Evolutionary conservation across 2,888 invertebrate species (phyloP).

Genomic region (Heteromyza rotundicornis): DNA sequence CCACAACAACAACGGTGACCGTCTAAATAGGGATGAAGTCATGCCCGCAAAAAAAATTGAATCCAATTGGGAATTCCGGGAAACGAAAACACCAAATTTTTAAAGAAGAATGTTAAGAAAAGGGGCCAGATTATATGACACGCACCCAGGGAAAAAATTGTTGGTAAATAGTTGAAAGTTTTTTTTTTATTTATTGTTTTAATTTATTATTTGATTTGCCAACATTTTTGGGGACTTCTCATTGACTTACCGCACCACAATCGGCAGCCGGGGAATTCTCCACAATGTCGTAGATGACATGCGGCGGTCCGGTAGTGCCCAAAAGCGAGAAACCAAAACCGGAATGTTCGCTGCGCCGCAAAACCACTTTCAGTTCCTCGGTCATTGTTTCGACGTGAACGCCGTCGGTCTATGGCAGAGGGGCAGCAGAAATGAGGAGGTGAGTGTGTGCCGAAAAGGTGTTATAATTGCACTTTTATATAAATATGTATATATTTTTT

Average conservation of each 20-base stretch:
- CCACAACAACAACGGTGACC: too few species aligned
- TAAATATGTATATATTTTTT: too few species aligned
- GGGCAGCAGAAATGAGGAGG: too few species aligned
- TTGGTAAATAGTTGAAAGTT: conserved; percentile 44
- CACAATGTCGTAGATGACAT: conserved; percentile 91
- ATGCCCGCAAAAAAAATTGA: not conserved
- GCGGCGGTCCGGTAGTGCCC: conserved; percentile 89
- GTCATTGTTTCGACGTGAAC: conserved; percentile 74
- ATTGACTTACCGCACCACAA: conserved; percentile 67
- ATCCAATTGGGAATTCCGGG: conserved; percentile 1
- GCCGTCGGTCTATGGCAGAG: too few species aligned
- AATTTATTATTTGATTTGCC: conserved; percentile 28
- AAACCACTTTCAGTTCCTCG: conserved; percentile 88
- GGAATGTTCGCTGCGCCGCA: conserved; percentile 84
- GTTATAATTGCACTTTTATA: too few species aligned
- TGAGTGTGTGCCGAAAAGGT: too few species aligned
- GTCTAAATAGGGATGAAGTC: conserved; percentile 3
- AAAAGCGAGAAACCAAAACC: conserved; percentile 91
- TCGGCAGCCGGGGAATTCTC: conserved; percentile 93
- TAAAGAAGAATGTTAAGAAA: not conserved
- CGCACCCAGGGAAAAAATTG: not conserved
- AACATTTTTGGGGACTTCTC: conserved; percentile 26
- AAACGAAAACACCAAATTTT: too few species aligned
- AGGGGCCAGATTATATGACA: not conserved
- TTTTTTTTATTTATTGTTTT: conserved; percentile 4